A percentile compares a stretch with the other conserved stretches of the same genome.
phyloP scores from a whole-genome alignment of 1,140 invertebrate species.

The Penaeus chinensis region DNA sequence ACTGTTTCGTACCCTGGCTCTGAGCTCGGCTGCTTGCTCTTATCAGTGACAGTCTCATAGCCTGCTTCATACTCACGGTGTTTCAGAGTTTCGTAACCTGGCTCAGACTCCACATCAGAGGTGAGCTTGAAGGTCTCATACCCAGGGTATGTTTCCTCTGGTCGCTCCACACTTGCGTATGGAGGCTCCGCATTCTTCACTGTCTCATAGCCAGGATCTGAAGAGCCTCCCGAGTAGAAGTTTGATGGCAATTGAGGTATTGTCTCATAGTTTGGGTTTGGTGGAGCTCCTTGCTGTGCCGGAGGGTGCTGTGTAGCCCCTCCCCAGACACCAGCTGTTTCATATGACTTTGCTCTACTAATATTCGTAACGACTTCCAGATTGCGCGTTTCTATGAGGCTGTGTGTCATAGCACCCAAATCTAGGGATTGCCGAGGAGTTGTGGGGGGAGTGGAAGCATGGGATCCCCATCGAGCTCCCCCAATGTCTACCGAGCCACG shows the following conservation, averaged over 20 bases:
- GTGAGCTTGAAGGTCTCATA: constrained; percentile 61
- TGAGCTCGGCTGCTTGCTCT: constrained; percentile 29
- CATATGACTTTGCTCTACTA: constrained; percentile 56
- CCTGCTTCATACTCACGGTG: constrained; percentile 56
- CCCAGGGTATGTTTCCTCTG: constrained; percentile 55
- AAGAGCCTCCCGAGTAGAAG: constrained; percentile 47
- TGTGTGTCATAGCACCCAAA: constrained; percentile 51
- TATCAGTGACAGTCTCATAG: constrained; percentile 54
- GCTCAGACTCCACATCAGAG: constrained; percentile 59
- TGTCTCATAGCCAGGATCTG: constrained; percentile 63
- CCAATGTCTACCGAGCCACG: constrained; percentile 52
- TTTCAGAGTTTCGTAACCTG: constrained; percentile 61
- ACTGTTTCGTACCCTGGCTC: constrained; percentile 58
- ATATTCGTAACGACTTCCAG: constrained; percentile 35
- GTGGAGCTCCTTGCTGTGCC: constrained; percentile 1
- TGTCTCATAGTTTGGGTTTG: constrained; percentile 52
- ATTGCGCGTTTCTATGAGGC: constrained; percentile 49
- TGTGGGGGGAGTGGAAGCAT: constrained; percentile 49
- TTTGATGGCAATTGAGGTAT: constrained; percentile 47
- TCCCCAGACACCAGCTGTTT: constrained; percentile 37
- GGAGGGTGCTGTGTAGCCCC: constrained; percentile 27
- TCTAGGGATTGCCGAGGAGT: constrained; percentile 47
- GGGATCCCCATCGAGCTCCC: constrained; percentile 39
- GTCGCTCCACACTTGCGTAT: constrained; percentile 61
- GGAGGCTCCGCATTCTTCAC: constrained; percentile 61